A percentile compares a stretch with the other conserved stretches of the same genome.
These are phyloP conservation scores for Pedetes capensis DNA, from an alignment of 2,113 vertebrate genomes.

Conservation along the genomic window DNA sequence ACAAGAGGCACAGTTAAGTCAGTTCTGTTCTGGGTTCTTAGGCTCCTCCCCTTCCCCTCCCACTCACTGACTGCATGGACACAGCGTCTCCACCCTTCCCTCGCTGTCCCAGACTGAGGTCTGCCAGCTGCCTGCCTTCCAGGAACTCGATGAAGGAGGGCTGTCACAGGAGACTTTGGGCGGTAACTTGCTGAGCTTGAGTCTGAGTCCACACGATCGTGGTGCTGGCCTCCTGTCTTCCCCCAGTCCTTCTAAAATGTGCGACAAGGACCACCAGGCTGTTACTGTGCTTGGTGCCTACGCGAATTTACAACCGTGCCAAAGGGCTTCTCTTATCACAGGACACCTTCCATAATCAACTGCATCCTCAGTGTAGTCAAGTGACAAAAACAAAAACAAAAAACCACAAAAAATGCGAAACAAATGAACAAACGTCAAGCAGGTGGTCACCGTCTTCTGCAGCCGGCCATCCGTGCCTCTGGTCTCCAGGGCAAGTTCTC, in stretches of 20 bases:
- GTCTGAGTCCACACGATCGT: neutral
- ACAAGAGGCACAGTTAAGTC: neutral
- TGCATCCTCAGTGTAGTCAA: neutral
- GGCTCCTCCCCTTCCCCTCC: too few relatives aligned
- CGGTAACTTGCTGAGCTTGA: neutral
- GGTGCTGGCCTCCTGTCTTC: neutral
- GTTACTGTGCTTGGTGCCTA: fast-evolving
- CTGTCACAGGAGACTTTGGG: neutral
- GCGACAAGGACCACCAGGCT: fast-evolving
- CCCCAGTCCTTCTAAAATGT: neutral
- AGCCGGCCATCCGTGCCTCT: neutral
- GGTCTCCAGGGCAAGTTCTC: neutral
- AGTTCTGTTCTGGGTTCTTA: too few relatives aligned
- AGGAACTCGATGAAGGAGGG: neutral
- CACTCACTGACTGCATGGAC: fast-evolving
- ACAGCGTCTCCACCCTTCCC: neutral
- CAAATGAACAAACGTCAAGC: too few relatives aligned
- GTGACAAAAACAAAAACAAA: neutral
- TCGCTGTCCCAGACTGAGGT: neutral
- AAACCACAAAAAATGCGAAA: too few relatives aligned
- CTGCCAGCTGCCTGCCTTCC: neutral
- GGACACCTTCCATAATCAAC: neutral
- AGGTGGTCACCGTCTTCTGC: fast-evolving
- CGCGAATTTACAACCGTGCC: neutral
- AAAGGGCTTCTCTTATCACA: neutral